These are phyloP conservation scores for Acanthoscelides obtectus DNA, from an alignment of 2,888 invertebrate genomes.

Conservation along the genomic window DNA sequence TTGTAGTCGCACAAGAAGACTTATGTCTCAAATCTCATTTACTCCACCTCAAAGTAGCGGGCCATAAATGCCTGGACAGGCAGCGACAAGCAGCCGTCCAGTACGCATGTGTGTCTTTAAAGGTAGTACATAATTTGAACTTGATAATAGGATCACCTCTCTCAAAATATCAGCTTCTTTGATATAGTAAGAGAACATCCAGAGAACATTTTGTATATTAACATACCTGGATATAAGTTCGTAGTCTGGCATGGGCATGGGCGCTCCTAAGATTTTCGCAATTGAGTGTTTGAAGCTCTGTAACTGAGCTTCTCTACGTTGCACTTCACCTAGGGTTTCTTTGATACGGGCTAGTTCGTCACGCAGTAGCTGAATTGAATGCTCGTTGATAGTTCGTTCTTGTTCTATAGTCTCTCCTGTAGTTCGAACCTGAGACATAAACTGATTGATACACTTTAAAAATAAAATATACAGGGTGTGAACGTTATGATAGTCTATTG, in stretches of 20 bases:
- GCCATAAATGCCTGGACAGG: too few species aligned
- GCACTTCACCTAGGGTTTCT: conserved; percentile 67
- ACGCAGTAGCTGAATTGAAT: conserved; percentile 64
- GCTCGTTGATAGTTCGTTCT: conserved; percentile 65
- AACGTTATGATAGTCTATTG: too few species aligned
- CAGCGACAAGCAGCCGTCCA: too few species aligned
- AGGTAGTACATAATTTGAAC: too few species aligned
- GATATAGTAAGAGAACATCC: too few species aligned
- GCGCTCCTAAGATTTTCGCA: conserved; percentile 54
- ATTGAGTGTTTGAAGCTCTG: conserved; percentile 65
- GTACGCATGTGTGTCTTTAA: too few species aligned
- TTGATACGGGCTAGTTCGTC: conserved; percentile 74
- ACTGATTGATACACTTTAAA: too few species aligned
- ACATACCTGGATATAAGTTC: conserved; percentile 48
- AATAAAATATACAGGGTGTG: too few species aligned
- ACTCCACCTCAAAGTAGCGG: too few species aligned
- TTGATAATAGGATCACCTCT: too few species aligned
- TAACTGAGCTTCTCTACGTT: conserved; percentile 71
- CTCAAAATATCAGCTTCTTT: too few species aligned
- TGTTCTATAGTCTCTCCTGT: conserved; percentile 66
- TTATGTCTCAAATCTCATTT: too few species aligned
- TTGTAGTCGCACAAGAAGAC: not conserved
- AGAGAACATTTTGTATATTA: not conserved
- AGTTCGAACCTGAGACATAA: conserved; percentile 47
- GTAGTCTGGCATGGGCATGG: conserved; percentile 54